These are phyloP conservation scores for Alca torda DNA, from an alignment of 2,797 vertebrate genomes.

Conservation along the genomic window DNA sequence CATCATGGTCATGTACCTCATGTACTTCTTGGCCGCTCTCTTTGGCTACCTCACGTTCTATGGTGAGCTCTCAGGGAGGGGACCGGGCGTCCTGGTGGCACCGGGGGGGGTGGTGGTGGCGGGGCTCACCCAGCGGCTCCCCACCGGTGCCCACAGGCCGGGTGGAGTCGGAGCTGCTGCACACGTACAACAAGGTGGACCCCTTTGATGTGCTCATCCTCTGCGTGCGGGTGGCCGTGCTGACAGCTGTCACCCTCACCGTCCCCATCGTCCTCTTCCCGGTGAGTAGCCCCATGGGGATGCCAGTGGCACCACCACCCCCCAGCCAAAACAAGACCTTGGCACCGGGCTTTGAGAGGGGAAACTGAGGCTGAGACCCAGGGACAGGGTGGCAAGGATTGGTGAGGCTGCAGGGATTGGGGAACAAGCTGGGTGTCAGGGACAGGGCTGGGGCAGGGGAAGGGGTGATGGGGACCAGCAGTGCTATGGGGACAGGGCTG, in stretches of 20 bases:
- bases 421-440: neutral
- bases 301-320: neutral
- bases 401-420: no score
- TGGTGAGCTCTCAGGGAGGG: slow-evolving; percentile 75
- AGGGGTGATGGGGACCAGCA: neutral
- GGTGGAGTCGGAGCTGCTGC: slow-evolving; percentile 92
- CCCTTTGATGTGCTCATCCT: slow-evolving; percentile 91
- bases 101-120: accelerated
- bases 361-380: neutral
- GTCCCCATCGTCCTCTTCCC: slow-evolving; percentile 97
- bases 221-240: slow-evolving; percentile 93
- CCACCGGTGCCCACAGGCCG: slow-evolving; percentile 70
- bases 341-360: neutral
- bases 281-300: slow-evolving; percentile 74
- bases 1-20: slow-evolving; percentile 93
- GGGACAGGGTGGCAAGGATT: neutral
- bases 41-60: slow-evolving; percentile 99
- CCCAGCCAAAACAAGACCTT: neutral
- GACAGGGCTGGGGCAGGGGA: neutral
- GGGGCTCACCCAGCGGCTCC: neutral
- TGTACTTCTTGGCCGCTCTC: slow-evolving; percentile 98
- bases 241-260: slow-evolving; percentile 93
- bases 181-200: slow-evolving; percentile 93
- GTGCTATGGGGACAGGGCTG: neutral
- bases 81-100: neutral